Evolutionary conservation across 2,888 invertebrate genomes (phyloP), one percentile per base, ranked within the genome.

Genomic region (Drosophila cognata): DNA sequence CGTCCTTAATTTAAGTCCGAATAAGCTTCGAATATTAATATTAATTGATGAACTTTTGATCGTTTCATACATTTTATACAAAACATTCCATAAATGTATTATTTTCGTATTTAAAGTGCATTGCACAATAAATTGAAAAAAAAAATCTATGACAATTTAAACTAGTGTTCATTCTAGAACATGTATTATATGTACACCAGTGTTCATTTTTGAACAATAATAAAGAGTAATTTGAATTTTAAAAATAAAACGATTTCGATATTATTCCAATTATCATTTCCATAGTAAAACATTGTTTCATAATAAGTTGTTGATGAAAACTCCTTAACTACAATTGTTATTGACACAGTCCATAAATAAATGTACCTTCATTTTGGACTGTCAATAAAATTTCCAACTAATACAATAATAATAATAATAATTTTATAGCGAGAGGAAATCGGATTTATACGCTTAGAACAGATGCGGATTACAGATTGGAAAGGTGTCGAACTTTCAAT

Each of bases 61-160:
- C 68, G 72, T 77, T 79, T 66, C 66, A 73, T 36, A 68, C 51
- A 63, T 61, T 67, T 61, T 41, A 66, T 50, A 72, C 43, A 80
- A 71, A 60, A 11, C 48, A 16, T 43, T 67, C 63, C 43, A 70
- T 38, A 65, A 53, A 57, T 67, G 48, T 61, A 50, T 64, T 57
- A 63, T 21, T 36, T 52, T 53, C 59, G 52, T 60, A 77, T 65
- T 59, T 65, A 76, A 78, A 71, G 31, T 58, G 46, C 60, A 31
- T 38, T 78, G 73, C 78, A 57, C 43, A 38, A 62, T 35, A 52
- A 28, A 29, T 25, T 51, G 33, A 18, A 33, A 35, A 21, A 21
- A 21, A 21, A 51, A 28, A 29, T 38, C 38, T 16, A 16, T 16
- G 4, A 25, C 16, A 46, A 46, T 46, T 46, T 46, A 25, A 21